phyloP scores from a whole-genome alignment of 2,888 invertebrate species.

The Chorisops tibialis region DNA sequence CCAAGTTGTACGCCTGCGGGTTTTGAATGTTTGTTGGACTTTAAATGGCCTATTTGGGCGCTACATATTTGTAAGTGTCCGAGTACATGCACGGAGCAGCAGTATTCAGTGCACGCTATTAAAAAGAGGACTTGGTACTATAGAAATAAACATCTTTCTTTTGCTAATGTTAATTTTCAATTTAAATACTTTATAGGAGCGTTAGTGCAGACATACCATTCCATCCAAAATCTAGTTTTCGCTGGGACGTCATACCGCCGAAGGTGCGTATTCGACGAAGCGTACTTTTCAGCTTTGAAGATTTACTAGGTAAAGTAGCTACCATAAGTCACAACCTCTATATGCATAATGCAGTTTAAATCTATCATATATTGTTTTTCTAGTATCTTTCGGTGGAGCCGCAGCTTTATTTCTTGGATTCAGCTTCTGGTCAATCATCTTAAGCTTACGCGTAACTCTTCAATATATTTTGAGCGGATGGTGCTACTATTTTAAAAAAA shows the following conservation, averaged over 20 bases:
- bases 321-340: too few relatives aligned
- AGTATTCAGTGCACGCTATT: conserved; percentile 18
- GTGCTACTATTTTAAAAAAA: not conserved
- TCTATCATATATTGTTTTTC: conserved; percentile 31
- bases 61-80: conserved; percentile 29
- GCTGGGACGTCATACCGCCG: conserved; percentile 56
- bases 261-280: conserved; percentile 57
- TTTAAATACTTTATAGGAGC: conserved; percentile 23
- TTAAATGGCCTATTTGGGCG: conserved; percentile 32
- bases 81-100: conserved; percentile 26
- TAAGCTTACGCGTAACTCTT: not conserved
- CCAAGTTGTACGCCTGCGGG: conserved; percentile 27
- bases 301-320: conserved; percentile 56
- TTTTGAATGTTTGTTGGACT: conserved; percentile 29
- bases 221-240: conserved; percentile 51
- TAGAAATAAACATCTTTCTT: not conserved
- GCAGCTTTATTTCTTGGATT: conserved; percentile 56
- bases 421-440: conserved; percentile 52
- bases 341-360: too few relatives aligned
- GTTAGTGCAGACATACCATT: conserved; percentile 29
- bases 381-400: conserved; percentile 58
- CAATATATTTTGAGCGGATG: not conserved
- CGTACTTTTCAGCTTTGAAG: conserved; percentile 58
- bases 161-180: not conserved
- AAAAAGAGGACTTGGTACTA: conserved; percentile 19